Base-by-base conservation (phyloP, 2,888 invertebrate genomes). In the Iselma pallidipennis region DNA sequence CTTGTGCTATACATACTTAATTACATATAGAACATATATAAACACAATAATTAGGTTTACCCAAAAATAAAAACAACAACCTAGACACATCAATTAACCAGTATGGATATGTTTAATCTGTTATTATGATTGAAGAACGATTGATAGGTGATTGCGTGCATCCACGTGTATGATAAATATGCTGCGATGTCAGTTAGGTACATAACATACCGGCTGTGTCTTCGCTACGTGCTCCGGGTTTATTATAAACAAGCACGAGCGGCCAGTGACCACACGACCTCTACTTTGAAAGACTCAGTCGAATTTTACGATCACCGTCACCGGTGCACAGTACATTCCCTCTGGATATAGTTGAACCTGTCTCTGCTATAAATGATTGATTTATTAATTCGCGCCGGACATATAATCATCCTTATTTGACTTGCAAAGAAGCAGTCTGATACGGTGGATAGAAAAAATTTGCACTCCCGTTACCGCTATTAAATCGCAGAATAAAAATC, bases 221-320 rank as follows among this genome's bases (percentile, higher is more conserved):
- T 21, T 45, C 49, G 52, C 55, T 59, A 63, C 63, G 63, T 63
- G 63, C 55, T 53, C 49, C 63, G 53, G 49, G 55, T 59, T 45
- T 45, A 59, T 59, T 63, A 63, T 63, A 63, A 50, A 63, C 59
- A 63, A 59, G 63, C 59, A 55, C 63, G 55, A 63, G 53, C 63
- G 59, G 63, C 63, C 63, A 63, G 52, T 63, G 63, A 63, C 63
- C 63, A 63, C 56, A 55, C 58, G 63, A 63, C 63, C 63, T 63
- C 59, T 31, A 59, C 58, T 49, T 59, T 21, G 12, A 45, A 45
- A 5, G 21, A 12, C 21, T 23, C 21, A 12, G 45, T 45, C 45
- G 45, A 23, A 45, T 45, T 45, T 45, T 45, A 45, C 23, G 21
- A 21, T 4, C 45, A 23, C 45, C 12, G 21, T 4, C 21, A 21